A percentile compares a stretch with the other conserved stretches of the same genome.
phyloP scores from a whole-genome alignment of 2,797 vertebrate genomes.

The Enteromius unitaeniatus region DNA sequence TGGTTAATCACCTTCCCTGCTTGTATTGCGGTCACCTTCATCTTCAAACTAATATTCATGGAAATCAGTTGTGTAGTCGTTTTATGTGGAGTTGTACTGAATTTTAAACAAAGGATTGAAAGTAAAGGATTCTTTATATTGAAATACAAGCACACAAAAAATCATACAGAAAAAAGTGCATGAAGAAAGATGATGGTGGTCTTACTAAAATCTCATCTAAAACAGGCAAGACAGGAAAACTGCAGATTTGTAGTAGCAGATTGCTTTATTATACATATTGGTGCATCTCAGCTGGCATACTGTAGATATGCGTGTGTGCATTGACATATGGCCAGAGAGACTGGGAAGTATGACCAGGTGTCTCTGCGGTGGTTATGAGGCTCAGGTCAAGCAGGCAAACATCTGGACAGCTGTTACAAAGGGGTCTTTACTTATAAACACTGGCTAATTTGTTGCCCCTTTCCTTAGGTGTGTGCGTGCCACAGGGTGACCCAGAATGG shows the following conservation, averaged over 20 bases:
- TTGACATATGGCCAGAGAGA: slow-evolving; percentile 44
- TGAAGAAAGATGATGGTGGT: not conserved
- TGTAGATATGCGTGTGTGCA: not conserved
- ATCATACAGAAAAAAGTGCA: not conserved
- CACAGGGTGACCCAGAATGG: not conserved
- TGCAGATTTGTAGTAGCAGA: not conserved
- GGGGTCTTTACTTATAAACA: slow-evolving; percentile 36
- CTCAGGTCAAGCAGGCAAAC: slow-evolving; percentile 47
- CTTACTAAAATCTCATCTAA: not conserved
- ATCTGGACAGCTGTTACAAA: slow-evolving; percentile 50
- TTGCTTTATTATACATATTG: not conserved
- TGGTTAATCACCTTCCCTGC: not conserved
- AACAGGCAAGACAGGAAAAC: slow-evolving; percentile 1
- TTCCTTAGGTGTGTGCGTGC: slow-evolving; percentile 10
- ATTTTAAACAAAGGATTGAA: not conserved
- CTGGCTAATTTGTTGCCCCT: slow-evolving; percentile 40
- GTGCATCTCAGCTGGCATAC: not conserved
- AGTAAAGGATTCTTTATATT: not conserved
- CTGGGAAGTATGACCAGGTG: slow-evolving; percentile 38
- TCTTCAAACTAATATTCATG: slow-evolving; percentile 30
- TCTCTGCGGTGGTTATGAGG: slow-evolving; percentile 45
- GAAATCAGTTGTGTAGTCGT: slow-evolving; percentile 23
- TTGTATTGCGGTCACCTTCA: slow-evolving; percentile 12
- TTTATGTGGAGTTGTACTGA: slow-evolving; percentile 7
- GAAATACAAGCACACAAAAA: not conserved